These are phyloP conservation scores for Tethea ocularis DNA, from an alignment of 2,888 invertebrate species.

Conservation along the genomic window DNA sequence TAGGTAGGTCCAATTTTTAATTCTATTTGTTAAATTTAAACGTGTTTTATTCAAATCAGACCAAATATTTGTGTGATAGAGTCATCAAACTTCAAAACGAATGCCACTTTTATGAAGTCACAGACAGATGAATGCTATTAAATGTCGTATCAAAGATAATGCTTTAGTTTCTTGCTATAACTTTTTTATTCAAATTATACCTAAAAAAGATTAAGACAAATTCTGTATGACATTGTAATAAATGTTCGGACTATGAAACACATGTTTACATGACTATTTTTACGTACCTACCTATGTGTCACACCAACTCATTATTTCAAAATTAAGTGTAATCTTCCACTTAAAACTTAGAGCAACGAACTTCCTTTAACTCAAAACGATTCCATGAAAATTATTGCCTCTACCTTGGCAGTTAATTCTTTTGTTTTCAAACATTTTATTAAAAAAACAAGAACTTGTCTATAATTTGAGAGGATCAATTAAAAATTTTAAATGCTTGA, in stretches of 20 bases:
- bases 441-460: slow-evolving; percentile 34
- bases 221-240: background rate
- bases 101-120: background rate
- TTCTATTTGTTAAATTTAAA: no score
- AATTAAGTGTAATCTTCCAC: slow-evolving; percentile 74
- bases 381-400: slow-evolving; percentile 47
- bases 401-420: slow-evolving; percentile 59
- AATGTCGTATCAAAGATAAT: background rate
- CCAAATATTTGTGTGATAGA: no score
- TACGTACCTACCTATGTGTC: slow-evolving; percentile 49
- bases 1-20: no score
- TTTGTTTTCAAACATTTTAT: slow-evolving; percentile 58
- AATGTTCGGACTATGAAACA: background rate
- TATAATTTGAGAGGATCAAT: slow-evolving; percentile 45
- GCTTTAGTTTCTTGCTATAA: background rate
- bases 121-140: background rate
- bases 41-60: no score
- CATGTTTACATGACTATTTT: background rate
- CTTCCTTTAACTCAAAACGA: slow-evolving; percentile 58
- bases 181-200: background rate
- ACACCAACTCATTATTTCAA: slow-evolving; percentile 70
- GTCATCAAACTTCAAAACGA: background rate
- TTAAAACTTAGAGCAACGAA: slow-evolving; percentile 66
- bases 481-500: slow-evolving; percentile 51
- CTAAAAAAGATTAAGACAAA: background rate